These are phyloP conservation scores for Stomatorhinus ivindoensis DNA, from an alignment of 2,113 vertebrate species.

Conservation along the genomic window DNA sequence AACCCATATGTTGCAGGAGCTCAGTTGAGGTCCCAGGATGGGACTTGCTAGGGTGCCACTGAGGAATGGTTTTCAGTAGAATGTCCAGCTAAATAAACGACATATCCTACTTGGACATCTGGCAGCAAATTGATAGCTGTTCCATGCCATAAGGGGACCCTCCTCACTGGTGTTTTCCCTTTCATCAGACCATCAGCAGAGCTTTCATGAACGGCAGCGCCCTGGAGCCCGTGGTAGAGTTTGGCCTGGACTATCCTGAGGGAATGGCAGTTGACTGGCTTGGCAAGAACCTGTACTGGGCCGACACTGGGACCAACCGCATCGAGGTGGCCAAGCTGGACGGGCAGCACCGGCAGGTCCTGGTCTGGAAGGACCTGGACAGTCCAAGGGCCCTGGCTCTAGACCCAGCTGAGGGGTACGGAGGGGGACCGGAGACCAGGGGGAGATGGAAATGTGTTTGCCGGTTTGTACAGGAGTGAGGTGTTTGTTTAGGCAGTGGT, in stretches of 20 bases:
- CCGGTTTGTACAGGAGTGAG: background rate
- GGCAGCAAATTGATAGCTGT: background rate
- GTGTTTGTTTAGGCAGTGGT: background rate
- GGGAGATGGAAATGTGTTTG: background rate
- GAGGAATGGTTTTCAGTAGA: background rate
- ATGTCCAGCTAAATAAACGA: background rate
- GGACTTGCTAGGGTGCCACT: background rate
- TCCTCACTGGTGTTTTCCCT: background rate
- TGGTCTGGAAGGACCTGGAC: slow-evolving; percentile 96
- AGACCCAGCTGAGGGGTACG: slow-evolving; percentile 88
- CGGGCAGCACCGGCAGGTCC: slow-evolving; percentile 85
- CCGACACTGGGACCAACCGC: slow-evolving; percentile 89
- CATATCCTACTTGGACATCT: background rate
- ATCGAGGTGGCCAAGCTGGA: slow-evolving; percentile 93
- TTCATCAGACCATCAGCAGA: slow-evolving; percentile 86
- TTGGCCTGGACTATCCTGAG: slow-evolving; percentile 90
- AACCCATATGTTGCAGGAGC: background rate
- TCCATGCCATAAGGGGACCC: background rate
- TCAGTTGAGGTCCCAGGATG: background rate
- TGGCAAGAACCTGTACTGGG: slow-evolving; percentile 96
- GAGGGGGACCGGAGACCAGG: background rate
- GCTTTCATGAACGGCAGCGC: slow-evolving; percentile 95
- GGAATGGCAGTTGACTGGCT: slow-evolving; percentile 97
- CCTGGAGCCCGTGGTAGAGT: slow-evolving; percentile 88
- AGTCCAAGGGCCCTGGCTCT: slow-evolving; percentile 84